These are phyloP conservation scores for Deilephila porcellus DNA, from an alignment of 2,888 invertebrate genomes.

Conservation along the genomic window DNA sequence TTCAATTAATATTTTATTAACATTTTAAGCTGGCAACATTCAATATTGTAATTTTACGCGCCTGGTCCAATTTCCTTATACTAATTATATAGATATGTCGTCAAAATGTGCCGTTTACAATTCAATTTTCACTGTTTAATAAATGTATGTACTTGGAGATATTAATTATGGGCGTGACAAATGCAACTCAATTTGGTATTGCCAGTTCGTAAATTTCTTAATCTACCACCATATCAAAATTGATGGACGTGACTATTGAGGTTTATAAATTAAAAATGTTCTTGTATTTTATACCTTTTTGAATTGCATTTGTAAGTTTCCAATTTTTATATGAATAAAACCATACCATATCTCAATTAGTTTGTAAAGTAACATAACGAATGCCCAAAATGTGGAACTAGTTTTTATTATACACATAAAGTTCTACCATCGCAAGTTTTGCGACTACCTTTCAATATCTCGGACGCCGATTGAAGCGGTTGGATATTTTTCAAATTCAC, in stretches of 20 bases:
- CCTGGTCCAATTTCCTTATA: constrained; percentile 23
- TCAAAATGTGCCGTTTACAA: constrained; percentile 24
- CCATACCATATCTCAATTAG: constrained; percentile 51
- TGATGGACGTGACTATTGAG: background rate
- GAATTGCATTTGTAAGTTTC: constrained; percentile 43
- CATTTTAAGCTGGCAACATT: constrained; percentile 33
- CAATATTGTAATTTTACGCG: constrained; percentile 29
- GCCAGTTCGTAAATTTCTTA: background rate
- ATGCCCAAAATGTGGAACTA: constrained; percentile 14
- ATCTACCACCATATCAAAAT: background rate
- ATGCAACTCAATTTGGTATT: constrained; percentile 26
- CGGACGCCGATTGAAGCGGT: background rate
- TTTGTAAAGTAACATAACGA: constrained; percentile 32
- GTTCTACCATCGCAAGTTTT: constrained; percentile 21
- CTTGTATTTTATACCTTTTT: background rate
- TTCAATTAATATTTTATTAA: background rate
- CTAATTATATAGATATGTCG: constrained; percentile 21
- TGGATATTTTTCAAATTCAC: constrained; percentile 11
- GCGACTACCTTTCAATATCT: constrained; percentile 7
- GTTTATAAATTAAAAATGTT: background rate
- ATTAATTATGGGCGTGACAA: constrained; percentile 21
- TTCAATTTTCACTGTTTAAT: constrained; percentile 23
- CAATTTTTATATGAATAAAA: constrained; percentile 41
- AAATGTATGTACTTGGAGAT: constrained; percentile 26
- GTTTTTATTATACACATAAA: constrained; percentile 21